These are phyloP conservation scores for Callyntrura guangdongensis DNA, from an alignment of 2,888 invertebrate genomes.

Conservation along the genomic window DNA sequence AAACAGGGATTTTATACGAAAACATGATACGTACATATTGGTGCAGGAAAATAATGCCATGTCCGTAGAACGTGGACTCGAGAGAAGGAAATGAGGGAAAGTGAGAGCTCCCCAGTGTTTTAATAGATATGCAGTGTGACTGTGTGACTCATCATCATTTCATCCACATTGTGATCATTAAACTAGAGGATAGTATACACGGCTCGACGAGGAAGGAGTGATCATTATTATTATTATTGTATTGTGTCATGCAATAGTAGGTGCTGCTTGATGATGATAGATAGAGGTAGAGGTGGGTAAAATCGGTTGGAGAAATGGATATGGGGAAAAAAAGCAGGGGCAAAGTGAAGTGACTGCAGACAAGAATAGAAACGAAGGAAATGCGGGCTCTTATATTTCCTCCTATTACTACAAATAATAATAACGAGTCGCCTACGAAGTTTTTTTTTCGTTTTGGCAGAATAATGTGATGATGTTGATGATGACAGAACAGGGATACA, in stretches of 20 bases:
- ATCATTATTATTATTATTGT: constrained; percentile 32
- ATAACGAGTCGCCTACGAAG: background rate
- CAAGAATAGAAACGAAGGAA: background rate
- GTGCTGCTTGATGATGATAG: background rate
- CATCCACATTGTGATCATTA: constrained; percentile 29
- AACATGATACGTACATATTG: background rate
- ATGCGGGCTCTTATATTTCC: background rate
- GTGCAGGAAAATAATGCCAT: background rate
- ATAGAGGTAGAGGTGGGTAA: background rate
- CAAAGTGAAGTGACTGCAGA: background rate
- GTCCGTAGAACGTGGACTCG: background rate
- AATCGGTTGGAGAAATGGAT: constrained; percentile 32
- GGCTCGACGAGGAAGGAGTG: background rate
- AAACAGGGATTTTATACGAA: background rate
- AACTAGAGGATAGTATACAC: constrained; percentile 6
- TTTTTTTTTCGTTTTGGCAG: background rate
- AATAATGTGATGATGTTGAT: background rate
- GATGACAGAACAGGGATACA: background rate
- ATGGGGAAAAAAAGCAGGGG: background rate
- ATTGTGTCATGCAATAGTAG: constrained; percentile 32
- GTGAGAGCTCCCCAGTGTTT: constrained; percentile 7
- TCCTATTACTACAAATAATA: background rate
- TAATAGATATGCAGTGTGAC: constrained; percentile 29
- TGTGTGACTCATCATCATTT: constrained; percentile 58
- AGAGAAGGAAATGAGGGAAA: too few relatives aligned